Percentiles rank a stretch among this genome's conserved stretches.
phyloP scores from a whole-genome alignment of 2,888 invertebrate genomes.

The Hedya salicella region DNA sequence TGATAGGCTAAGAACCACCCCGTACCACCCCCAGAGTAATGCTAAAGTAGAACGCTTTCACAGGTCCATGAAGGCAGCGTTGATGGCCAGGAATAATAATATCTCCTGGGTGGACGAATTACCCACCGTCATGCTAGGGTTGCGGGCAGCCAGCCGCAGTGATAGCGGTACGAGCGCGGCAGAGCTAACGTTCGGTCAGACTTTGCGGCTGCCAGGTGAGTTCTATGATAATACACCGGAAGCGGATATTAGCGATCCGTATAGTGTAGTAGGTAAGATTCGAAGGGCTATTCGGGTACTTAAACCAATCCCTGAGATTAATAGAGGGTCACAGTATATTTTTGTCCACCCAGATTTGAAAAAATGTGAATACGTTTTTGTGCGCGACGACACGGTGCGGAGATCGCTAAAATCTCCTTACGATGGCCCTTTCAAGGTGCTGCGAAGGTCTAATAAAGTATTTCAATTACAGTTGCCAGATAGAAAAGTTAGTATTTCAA shows the following conservation, averaged over 20 bases:
- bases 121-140: conserved; percentile 53
- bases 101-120: conserved; percentile 51
- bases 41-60: conserved; percentile 14
- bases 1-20: background rate
- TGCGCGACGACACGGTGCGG: conserved; percentile 28
- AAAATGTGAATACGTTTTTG: conserved; percentile 19
- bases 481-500: conserved; percentile 6
- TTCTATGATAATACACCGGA: conserved; percentile 22
- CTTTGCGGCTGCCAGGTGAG: conserved; percentile 44
- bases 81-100: conserved; percentile 20
- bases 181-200: conserved; percentile 43
- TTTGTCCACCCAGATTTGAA: background rate
- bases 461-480: conserved; percentile 25
- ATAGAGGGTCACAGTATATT: background rate
- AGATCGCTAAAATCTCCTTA: conserved; percentile 29
- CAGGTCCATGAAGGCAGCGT: conserved; percentile 30
- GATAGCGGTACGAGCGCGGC: conserved; percentile 42
- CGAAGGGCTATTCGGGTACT: background rate
- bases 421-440: conserved; percentile 36
- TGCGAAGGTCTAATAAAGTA: conserved; percentile 8
- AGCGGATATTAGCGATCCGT: background rate
- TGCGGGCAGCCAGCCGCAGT: conserved; percentile 38
- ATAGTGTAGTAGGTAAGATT: conserved; percentile 16
- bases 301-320: no score
- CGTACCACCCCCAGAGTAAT: background rate